Base-by-base conservation (phyloP, 2,888 invertebrate species). In the Epistrophe grossulariae region DNA sequence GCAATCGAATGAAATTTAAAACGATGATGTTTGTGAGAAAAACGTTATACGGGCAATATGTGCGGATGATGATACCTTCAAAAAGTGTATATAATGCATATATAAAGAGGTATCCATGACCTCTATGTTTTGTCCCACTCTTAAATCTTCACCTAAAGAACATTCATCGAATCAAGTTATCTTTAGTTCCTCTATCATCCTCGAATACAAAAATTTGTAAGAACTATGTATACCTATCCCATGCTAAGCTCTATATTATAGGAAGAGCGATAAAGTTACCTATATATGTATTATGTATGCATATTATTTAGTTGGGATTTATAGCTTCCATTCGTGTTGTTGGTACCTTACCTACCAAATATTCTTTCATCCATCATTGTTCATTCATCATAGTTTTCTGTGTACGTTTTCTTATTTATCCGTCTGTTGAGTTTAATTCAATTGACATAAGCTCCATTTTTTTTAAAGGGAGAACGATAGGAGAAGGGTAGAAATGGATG, bases 1-100 rank as follows among this genome's bases (percentile, higher is more conserved):
- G 76, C 72, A 84, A 77, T 84, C 84, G 60, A 84, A 80, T 80
- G 68, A 77, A 80, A 77, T 80, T 80, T 77, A 62, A 71, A 72
- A 40, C 60, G 43, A 40, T 68, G 43, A 40, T 68, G 60, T 15
- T 48, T 38, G 62, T 17, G 24, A n/a, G 24, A n/a, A 17, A 70
- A 43, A 48, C 11, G 35, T 62, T 48, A 73, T 48, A 13, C 38
- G 55, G 45, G 45, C 40, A 0, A 24, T 40, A 66, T 68, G 6
- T 45, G 28, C 45, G 7, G 17, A 19, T 50, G 40, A 7, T 40
- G 40, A 40, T 40, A 40, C 3, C 19, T 11, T n/a, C 45, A 24
- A 45, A n/a, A n/a, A n/a, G n/a, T n/a, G n/a, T n/a, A n/a, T 59
- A 43, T 35, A 35, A 35, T 35, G 35, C 8, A 35, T 35, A 31